phyloP scores from a whole-genome alignment of 2,888 invertebrate genomes.

The Aethes cnicana region DNA sequence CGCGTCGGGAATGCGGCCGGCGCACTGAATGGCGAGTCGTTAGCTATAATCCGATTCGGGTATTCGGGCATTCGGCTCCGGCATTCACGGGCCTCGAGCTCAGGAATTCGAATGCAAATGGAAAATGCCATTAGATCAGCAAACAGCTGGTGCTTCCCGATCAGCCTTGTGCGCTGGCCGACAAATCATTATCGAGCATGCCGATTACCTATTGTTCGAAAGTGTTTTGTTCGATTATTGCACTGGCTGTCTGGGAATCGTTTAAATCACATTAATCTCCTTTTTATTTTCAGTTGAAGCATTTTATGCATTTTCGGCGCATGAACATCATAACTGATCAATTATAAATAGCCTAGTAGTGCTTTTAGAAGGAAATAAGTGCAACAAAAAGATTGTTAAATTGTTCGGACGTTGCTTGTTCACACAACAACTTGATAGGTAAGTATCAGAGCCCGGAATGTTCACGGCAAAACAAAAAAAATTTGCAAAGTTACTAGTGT shows the following conservation, averaged over 20 bases:
- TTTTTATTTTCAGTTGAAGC: too few species aligned
- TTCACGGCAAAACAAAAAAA: too few species aligned
- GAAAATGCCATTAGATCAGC: constrained; percentile 77
- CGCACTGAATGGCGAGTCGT: constrained; percentile 73
- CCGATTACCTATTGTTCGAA: constrained; percentile 7
- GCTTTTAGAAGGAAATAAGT: too few species aligned
- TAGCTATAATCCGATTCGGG: constrained; percentile 76
- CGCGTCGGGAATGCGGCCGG: constrained; percentile 49
- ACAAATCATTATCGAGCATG: constrained; percentile 51
- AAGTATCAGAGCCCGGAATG: too few species aligned
- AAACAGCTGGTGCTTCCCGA: constrained; percentile 67
- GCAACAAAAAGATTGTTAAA: too few species aligned
- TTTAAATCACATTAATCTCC: too few species aligned
- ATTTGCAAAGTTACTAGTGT: too few species aligned
- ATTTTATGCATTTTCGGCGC: too few species aligned
- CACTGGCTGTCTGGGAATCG: background rate
- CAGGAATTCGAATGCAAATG: constrained; percentile 77
- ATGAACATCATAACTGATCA: too few species aligned
- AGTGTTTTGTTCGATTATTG: background rate
- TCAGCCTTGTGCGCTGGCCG: constrained; percentile 56
- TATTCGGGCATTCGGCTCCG: constrained; percentile 58
- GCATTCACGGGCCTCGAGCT: constrained; percentile 52
- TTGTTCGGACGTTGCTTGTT: too few species aligned
- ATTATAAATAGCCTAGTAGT: too few species aligned
- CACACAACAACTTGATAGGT: too few species aligned